Evolutionary conservation across 2,888 invertebrate genomes (phyloP), one percentile per base, ranked within the genome.

Genomic region (Plutella xylostella): DNA sequence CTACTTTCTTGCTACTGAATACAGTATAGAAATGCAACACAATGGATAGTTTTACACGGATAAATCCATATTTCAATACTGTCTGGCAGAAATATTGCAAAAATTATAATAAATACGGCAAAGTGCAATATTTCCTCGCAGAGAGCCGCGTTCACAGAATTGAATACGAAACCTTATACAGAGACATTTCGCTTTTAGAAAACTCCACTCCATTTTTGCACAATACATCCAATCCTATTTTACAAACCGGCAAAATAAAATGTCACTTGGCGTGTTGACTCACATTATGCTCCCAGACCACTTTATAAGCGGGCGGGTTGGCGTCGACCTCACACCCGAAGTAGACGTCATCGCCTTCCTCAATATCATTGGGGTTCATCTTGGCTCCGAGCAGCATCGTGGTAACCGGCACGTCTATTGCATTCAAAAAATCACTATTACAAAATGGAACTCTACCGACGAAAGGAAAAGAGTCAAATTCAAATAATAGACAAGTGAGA

Each of bases 211-310:
- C 33, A 14, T 4, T 14, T 30, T 12, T 30, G 30, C 14, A 33
- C 33, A 33, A 33, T 33, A 33, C 14, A 33, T n/a, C n/a, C n/a
- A n/a, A n/a, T n/a, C n/a, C n/a, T n/a, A n/a, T n/a, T n/a, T n/a
- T n/a, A n/a, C n/a, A n/a, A 33, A 14, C 7, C 33, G 33, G 17
- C 33, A 15, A 33, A 19, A 46, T 45, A 45, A 45, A 52, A 34
- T 15, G 19, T 28, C 42, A 41, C 38, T 18, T 40, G 22, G 40
- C 47, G 47, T 43, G 47, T 46, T 22, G 48, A 75, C 84, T 83
- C 55, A 85, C 85, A 53, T 84, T 79, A 56, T 85, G 84, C 54
- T 84, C 83, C 85, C 85, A 85, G 51, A 82, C 65, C 52, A 85
- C 77, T 75, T 85, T 85, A 62, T 84, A 84, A 50, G 80, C 79